Percentiles rank a stretch among this genome's conserved stretches.
These are phyloP conservation scores for Lagria hirta DNA, from an alignment of 2,888 invertebrate genomes.

Conservation along the genomic window DNA sequence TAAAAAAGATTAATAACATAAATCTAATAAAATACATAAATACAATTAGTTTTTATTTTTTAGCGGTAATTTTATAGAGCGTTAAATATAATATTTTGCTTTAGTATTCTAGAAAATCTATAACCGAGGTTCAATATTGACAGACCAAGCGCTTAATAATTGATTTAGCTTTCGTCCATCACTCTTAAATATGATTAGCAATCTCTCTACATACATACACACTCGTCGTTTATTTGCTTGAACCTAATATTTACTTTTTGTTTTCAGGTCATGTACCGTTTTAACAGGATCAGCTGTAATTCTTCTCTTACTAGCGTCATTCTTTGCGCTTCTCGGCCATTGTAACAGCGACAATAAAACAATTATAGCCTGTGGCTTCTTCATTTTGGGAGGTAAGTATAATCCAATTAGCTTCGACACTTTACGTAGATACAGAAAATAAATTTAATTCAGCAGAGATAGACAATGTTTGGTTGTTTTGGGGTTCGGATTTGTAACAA, in stretches of 20 bases:
- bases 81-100: no score
- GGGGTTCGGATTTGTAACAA: not conserved
- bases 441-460: no score
- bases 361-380: constrained; percentile 62
- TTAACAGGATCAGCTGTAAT: constrained; percentile 59
- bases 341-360: constrained; percentile 64
- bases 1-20: no score
- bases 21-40: no score
- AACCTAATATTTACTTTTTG: constrained; percentile 32
- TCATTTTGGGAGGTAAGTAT: constrained; percentile 62
- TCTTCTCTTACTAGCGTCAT: constrained; percentile 58
- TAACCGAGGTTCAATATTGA: no score
- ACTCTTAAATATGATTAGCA: constrained; percentile 21
- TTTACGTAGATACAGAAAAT: no score
- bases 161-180: no score
- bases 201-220: constrained; percentile 17
- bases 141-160: no score
- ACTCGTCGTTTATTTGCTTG: constrained; percentile 18
- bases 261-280: constrained; percentile 62
- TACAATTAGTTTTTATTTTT: no score
- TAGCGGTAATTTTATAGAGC: no score
- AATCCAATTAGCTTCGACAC: constrained; percentile 1
- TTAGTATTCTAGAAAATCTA: no score
- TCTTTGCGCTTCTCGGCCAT: constrained; percentile 62
- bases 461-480: not conserved